A percentile compares a stretch with the other conserved stretches of the same genome.
phyloP scores from a whole-genome alignment of 1,140 invertebrate genomes.

The Aleiodes sp. region DNA sequence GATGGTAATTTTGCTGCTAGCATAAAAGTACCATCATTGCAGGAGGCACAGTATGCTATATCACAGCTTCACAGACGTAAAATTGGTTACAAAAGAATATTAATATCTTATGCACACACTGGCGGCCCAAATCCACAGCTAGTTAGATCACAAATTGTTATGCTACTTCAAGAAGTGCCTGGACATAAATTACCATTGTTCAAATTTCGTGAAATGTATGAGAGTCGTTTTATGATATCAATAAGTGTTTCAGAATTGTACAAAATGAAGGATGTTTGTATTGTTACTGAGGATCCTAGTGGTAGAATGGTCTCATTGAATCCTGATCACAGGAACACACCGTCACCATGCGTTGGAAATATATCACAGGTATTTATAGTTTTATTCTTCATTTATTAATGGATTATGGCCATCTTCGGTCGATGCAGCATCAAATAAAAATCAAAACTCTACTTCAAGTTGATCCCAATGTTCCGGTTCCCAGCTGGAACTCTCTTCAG shows the following conservation, averaged over 20 bases:
- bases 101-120: conserved; percentile 78
- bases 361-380: conserved; percentile 51
- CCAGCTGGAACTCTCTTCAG: background rate
- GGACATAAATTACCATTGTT: conserved; percentile 81
- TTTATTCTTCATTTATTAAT: conserved; percentile 17
- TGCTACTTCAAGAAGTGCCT: conserved; percentile 77
- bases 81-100: conserved; percentile 83
- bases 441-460: background rate
- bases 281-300: conserved; percentile 75
- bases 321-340: conserved; percentile 67
- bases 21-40: conserved; percentile 72
- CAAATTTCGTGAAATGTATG: conserved; percentile 86
- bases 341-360: conserved; percentile 66
- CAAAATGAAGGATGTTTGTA: conserved; percentile 80
- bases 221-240: conserved; percentile 81
- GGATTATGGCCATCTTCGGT: background rate
- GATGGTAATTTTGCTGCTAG: conserved; percentile 72
- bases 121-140: conserved; percentile 73
- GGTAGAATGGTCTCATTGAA: conserved; percentile 77
- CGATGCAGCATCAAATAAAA: background rate
- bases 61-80: conserved; percentile 84
- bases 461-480: background rate
- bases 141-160: conserved; percentile 73
- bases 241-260: conserved; percentile 84
- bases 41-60: conserved; percentile 84